Evolutionary conservation across 2,888 invertebrate genomes (phyloP), one percentile per base, ranked within the genome.

Genomic region (Pristionchus fissidentatus): DNA sequence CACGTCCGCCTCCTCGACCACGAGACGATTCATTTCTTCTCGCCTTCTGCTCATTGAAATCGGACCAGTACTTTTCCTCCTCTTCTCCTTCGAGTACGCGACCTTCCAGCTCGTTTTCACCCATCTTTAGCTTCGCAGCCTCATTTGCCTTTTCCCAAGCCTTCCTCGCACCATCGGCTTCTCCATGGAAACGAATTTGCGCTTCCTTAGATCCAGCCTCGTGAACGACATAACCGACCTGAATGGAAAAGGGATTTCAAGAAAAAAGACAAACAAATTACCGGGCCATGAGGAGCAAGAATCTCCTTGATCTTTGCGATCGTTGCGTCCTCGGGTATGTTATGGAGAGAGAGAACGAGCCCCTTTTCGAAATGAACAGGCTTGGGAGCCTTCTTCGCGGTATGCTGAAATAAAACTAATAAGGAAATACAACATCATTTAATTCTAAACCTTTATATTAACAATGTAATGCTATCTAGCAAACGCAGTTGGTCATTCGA

Each of bases 271-370:
- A 77, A 43, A 8, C 77, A 22, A 5, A 5, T 19, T 77, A 52
- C 77, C 52, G 49, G 77, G 46, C 77, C 77, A 38, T 52, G 52
- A 52, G 77, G 13, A 77, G 49, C 95, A 91, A 97, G 95, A 93
- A 95, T 97, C 80, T 94, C 94, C 81, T 96, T 94, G 7, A 97
- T 93, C 7, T 95, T 94, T n/a, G 52, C 8, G n/a, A 73, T 73
- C 3, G 85, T 62, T n/a, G 87, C 75, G 4, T 86, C 85, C 13
- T 83, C 81, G 3, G 87, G 86, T 1, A 91, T 80, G 10, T 89
- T 90, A 15, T 86, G 84, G 8, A 91, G 85, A 13, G 89, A 87
- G 55, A 91, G 86, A 75, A 91, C 88, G 10, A 89, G 85, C 19
- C 91, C 91, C 81, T 91, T 91, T 62, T 86, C 87, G 83, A 85